A percentile compares a stretch with the other conserved stretches of the same genome.
Conservation (phyloP, 1,140 invertebrate species). For the Delia radicum region DNA sequence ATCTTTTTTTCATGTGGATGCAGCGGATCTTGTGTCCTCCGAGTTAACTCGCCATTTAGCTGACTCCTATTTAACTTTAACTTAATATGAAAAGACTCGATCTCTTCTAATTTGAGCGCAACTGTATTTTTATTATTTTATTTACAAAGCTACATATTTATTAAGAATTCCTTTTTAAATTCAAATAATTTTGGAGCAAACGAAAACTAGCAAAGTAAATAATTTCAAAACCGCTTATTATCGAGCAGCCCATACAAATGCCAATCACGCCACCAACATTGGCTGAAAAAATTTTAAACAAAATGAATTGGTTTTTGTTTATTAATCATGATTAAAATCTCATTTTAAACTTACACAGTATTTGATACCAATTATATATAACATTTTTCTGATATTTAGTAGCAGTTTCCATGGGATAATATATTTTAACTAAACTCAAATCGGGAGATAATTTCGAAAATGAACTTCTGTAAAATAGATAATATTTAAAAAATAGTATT, state of each 20-base stretch:
- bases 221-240: slow-evolving; percentile 26
- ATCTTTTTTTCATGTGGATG: no score
- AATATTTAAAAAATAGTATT: no score
- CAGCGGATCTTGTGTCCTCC: no score
- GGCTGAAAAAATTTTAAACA: not conserved
- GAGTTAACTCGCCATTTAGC: no score
- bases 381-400: not conserved
- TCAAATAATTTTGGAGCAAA: slow-evolving; percentile 2
- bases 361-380: slow-evolving; percentile 27
- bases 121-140: no score
- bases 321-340: not conserved
- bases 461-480: not conserved
- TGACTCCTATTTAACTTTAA: no score
- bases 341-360: slow-evolving; percentile 22
- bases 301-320: no score
- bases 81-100: no score
- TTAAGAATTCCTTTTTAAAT: not conserved
- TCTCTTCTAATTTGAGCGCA: no score
- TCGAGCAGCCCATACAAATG: slow-evolving; percentile 25
- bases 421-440: slow-evolving; percentile 19
- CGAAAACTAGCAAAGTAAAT: slow-evolving; percentile 22
- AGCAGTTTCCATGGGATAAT: not conserved
- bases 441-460: not conserved
- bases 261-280: slow-evolving; percentile 22
- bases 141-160: no score